Evolutionary conservation across 2,797 vertebrate genomes (phyloP), one percentile per base, ranked within the genome.

Genomic region (Propithecus perrieri): DNA sequence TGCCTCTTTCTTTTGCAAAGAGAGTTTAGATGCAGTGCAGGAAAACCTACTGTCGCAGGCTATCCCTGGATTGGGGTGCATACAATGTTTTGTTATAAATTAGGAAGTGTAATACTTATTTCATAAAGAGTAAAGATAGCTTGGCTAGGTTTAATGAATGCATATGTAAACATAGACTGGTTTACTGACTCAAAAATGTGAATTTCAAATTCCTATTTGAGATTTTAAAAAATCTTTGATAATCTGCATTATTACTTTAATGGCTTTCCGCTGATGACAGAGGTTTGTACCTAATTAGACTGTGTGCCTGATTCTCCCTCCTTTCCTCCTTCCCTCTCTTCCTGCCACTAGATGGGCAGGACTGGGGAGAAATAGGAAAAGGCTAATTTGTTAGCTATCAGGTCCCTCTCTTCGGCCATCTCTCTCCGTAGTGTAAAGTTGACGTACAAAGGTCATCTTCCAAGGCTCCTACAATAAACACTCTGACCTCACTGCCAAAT

Each of bases 401-500:
- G 38, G 7, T 69, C 22, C 28, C 48, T 76, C n/a, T 85, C 93
- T 80, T 63, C 80, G 57, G 50, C 46, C 63, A 71, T 63, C 71
- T 48, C 57, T 69, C n/a, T 91, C 57, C 33, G 18, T n/a, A 59
- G 89, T 74, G 33, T 86, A 95, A 96, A 48, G 91, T 76, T 22
- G 28, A 28, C 38, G 78, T 88, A n/a, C 84, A 98, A 94, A 96
- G 96, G 94, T 98, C 96, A 96, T 15, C 26, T 81, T 96, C 89
- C 61, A 84, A 67, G 91, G 71, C 63, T 69, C 76, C 86, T 48
- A 79, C 83, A 81, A 89, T 96, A 92, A 97, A 85, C 94, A 94
- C 79, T 80, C 74, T 97, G 92, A 96, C 96, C 97, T 95, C 89
- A 55, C 79, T 74, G 96, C 94, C 89, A 92, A 96, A 98, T 97